phyloP scores from a whole-genome alignment of 2,888 invertebrate species.

The Morinoia aosen region DNA sequence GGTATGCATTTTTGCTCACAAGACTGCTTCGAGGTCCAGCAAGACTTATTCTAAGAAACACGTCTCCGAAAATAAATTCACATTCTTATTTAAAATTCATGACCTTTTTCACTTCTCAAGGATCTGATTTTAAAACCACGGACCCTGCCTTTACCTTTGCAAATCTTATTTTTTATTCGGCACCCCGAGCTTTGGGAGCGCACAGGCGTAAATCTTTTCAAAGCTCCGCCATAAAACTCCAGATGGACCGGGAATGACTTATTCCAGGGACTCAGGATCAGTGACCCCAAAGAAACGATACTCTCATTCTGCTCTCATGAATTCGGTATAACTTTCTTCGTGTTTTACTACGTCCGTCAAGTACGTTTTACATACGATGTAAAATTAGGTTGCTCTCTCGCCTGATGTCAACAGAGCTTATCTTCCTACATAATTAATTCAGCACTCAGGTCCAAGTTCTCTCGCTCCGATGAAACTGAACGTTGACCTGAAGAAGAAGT shows the following conservation, averaged over 20 bases:
- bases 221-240: not conserved
- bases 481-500: not conserved
- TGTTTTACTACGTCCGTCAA: not conserved
- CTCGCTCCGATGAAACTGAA: not conserved
- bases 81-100: not conserved
- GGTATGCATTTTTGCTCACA: too few relatives aligned
- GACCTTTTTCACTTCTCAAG: not conserved
- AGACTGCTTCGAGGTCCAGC: too few relatives aligned
- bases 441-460: not conserved
- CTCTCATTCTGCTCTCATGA: not conserved
- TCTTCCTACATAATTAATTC: not conserved
- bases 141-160: not conserved
- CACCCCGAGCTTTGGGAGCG: not conserved
- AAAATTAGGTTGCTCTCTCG: not conserved
- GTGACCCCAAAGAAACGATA: not conserved
- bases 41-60: not conserved
- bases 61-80: not conserved
- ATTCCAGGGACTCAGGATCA: not conserved
- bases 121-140: not conserved
- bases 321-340: not conserved
- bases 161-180: not conserved
- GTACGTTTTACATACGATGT: not conserved
- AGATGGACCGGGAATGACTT: constrained; percentile 31
- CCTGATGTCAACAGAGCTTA: not conserved
- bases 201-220: constrained; percentile 3